phyloP scores from a whole-genome alignment of 2,113 vertebrate genomes.

The Orycteropus afer region DNA sequence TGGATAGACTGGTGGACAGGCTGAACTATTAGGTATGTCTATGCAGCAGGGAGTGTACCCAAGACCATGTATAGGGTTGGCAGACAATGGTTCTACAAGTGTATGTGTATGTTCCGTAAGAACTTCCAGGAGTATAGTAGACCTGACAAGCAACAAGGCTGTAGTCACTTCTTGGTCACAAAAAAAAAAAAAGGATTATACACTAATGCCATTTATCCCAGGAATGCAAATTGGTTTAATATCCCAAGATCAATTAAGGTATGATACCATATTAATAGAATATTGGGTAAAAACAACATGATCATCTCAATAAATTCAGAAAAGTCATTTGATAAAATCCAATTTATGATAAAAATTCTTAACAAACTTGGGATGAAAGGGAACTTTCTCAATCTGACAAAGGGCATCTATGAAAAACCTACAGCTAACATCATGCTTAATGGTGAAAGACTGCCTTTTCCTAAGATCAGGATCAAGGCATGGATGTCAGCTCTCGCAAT shows the following conservation, averaged over 20 bases:
- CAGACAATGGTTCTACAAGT: no score
- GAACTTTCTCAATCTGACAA: background rate
- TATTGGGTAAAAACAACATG: slow-evolving; percentile 29
- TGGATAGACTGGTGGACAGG: no score
- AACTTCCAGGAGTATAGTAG: no score
- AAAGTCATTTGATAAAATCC: background rate
- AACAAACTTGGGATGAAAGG: slow-evolving; percentile 22
- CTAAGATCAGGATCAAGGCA: background rate
- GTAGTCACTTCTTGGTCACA: no score
- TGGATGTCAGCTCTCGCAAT: background rate
- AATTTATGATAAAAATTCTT: slow-evolving; percentile 10
- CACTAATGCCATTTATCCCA: background rate
- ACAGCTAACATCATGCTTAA: background rate
- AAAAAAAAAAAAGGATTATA: slow-evolving; percentile 18
- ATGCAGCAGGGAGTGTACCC: no score
- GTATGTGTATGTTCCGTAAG: no score
- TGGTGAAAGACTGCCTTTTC: background rate
- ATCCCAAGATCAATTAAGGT: slow-evolving; percentile 6
- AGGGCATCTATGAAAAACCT: background rate
- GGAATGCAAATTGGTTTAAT: slow-evolving; percentile 21
- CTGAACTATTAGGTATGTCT: no score
- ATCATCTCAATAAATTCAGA: background rate
- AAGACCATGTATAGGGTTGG: no score
- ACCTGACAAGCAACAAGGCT: no score
- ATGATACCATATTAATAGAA: background rate